Conservation (phyloP, 1,140 invertebrate genomes). For the Atopsyche davidsoni region DNA sequence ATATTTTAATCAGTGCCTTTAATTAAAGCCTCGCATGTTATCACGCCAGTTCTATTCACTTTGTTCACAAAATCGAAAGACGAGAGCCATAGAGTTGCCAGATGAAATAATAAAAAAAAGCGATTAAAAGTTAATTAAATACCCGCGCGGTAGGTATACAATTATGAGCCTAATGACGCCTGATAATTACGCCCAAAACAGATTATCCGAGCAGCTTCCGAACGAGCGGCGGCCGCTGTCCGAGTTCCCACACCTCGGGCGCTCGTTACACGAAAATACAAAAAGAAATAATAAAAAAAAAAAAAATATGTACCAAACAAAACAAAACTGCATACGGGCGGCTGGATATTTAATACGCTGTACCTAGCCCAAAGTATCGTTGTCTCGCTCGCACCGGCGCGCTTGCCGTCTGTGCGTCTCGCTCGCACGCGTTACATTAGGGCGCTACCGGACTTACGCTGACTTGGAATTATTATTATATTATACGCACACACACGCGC, state of each 20-base stretch:
- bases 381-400: constrained; percentile 17
- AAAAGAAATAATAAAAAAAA: background rate
- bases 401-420: background rate
- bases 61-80: too few species aligned
- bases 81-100: too few species aligned
- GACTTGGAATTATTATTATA: constrained; percentile 26
- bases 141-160: background rate
- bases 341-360: constrained; percentile 10
- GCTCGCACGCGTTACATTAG: constrained; percentile 8
- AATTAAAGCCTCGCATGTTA: too few species aligned
- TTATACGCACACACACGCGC: constrained; percentile 15
- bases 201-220: too few species aligned
- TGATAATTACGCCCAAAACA: background rate
- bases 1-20: too few species aligned
- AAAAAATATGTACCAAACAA: background rate
- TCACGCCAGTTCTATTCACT: too few species aligned
- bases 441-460: constrained; percentile 27
- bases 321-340: background rate
- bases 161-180: background rate
- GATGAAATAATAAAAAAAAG: too few species aligned
- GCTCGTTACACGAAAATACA: background rate
- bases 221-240: constrained; percentile 1
- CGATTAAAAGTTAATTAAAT: too few species aligned
- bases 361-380: constrained; percentile 6
- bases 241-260: too few species aligned